Evolutionary conservation across 2,888 invertebrate species (phyloP).

Genomic region (Atethmia centrago): DNA sequence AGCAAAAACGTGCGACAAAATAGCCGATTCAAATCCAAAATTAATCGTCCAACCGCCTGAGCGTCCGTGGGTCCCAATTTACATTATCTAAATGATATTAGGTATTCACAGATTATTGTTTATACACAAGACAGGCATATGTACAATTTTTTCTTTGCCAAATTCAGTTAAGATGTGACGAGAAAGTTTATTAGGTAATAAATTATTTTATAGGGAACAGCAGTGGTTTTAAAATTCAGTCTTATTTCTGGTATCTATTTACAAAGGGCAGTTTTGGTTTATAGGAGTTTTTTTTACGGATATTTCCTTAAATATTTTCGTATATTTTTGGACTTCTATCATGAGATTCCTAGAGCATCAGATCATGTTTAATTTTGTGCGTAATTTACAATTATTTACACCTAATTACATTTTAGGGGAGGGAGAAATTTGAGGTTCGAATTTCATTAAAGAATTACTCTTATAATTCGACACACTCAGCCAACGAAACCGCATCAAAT

Average conservation of each 20-base stretch:
- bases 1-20: background rate
- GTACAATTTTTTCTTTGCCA: constrained; percentile 56
- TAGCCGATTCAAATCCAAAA: constrained; percentile 6
- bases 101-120: constrained; percentile 72
- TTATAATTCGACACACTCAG: background rate
- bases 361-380: constrained; percentile 50
- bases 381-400: constrained; percentile 35
- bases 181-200: constrained; percentile 38
- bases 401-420: constrained; percentile 1
- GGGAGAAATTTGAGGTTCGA: background rate
- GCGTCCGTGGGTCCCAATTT: constrained; percentile 40
- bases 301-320: background rate
- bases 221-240: constrained; percentile 52
- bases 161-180: constrained; percentile 57
- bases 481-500: constrained; percentile 11
- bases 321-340: background rate
- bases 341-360: constrained; percentile 48
- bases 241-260: constrained; percentile 52
- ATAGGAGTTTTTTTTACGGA: constrained; percentile 18
- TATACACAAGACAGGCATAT: constrained; percentile 61
- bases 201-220: constrained; percentile 16
- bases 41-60: constrained; percentile 28
- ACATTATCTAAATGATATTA: constrained; percentile 71
- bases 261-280: constrained; percentile 48
- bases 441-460: constrained; percentile 3